Evolutionary conservation across 2,797 vertebrate genomes (phyloP), one percentile per base, ranked within the genome.

Genomic region (Melopsittacus undulatus): DNA sequence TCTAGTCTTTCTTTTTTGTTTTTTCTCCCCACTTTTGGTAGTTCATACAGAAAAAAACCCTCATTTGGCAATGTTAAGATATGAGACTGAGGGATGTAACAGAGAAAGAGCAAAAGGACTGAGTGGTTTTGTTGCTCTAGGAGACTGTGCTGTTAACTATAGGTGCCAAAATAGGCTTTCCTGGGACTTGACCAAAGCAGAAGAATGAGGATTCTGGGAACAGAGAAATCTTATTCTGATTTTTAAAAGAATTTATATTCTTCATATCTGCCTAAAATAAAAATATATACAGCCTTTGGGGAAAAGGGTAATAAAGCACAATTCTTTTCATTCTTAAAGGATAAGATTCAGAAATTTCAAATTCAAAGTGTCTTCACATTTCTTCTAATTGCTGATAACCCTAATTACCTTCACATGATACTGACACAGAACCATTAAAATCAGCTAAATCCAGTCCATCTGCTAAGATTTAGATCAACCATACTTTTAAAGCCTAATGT

Each of bases 101-200:
- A 92, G 40, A 83, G 29, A 27, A 48, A 61, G n/a, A 92, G 4
- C 40, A 52, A 92, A 93, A 96, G 16, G 45, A 46, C 11, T 20
- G 14, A 73, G 7, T 24, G 1, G 17, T 77, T 68, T 87, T 18
- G 0, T 79, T 91, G 26, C 76, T 63, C 56, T 75, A 40, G 24
- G 10, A 42, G 83, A 57, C 27, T 81, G 14, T 73, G 17, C 81
- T 66, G 36, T 49, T 95, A 83, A 89, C 43, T 88, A 38, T 40
- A 30, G 38, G 15, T 52, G 72, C 79, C 67, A 92, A 89, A 97
- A 38, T 46, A 95, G 22, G 67, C 68, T 86, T 92, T 83, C 36
- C 22, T 69, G 17, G 27, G 26, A 70, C 46, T 81, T 89, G 27
- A 62, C 24, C 54, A 67, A 80, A 82, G 51, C 13, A 88, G 63